Conservation (phyloP, 2,888 invertebrate genomes). For the Limnephilus marmoratus region DNA sequence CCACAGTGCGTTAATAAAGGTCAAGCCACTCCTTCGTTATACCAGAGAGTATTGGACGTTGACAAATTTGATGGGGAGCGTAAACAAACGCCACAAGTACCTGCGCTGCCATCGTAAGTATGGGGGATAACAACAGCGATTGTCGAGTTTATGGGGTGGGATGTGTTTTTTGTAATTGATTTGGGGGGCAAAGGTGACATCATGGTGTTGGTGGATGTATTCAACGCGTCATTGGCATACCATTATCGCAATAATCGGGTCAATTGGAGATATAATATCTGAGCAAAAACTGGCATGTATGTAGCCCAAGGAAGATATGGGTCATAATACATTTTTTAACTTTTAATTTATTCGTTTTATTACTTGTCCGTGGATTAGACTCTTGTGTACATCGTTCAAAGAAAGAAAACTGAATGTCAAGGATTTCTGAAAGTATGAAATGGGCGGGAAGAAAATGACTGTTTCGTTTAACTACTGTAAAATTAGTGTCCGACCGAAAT, state of each 20-base stretch:
- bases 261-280: not conserved
- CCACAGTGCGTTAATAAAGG: not conserved
- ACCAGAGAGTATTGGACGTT: slow-evolving; percentile 40
- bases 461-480: too few relatives aligned
- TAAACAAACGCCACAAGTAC: slow-evolving; percentile 42
- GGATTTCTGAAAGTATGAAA: too few relatives aligned
- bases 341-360: too few relatives aligned
- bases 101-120: slow-evolving; percentile 7
- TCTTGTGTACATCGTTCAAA: too few relatives aligned
- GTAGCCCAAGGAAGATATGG: too few relatives aligned
- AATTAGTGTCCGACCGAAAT: too few relatives aligned
- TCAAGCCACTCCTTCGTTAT: slow-evolving; percentile 24
- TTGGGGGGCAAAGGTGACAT: not conserved
- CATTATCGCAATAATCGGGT: not conserved
- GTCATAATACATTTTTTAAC: too few relatives aligned
- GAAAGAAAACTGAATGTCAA: too few relatives aligned
- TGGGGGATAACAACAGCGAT: slow-evolving; percentile 36
- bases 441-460: too few relatives aligned
- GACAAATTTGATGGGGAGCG: slow-evolving; percentile 51
- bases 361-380: too few relatives aligned
- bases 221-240: not conserved
- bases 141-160: slow-evolving; percentile 25
- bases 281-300: too few relatives aligned
- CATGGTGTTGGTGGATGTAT: not conserved
- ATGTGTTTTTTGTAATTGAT: slow-evolving; percentile 34